Percentiles rank a stretch among this genome's conserved stretches.
Conservation (phyloP, 2,888 invertebrate genomes). For the Leptura quadrifasciata region DNA sequence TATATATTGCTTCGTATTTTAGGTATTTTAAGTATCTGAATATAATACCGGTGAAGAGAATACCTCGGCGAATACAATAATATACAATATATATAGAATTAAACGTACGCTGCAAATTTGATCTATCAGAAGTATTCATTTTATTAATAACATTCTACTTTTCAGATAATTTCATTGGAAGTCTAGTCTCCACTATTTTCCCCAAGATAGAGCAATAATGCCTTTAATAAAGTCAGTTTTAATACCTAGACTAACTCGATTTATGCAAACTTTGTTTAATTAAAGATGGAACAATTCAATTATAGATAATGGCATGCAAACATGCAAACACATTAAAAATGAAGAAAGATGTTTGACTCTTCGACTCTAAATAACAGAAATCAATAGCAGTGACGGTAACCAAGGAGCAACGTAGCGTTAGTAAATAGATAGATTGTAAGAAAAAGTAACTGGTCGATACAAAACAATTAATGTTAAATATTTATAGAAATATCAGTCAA, state of each 20-base stretch:
- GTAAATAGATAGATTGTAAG: neutral
- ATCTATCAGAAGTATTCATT: no score
- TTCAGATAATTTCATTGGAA: no score
- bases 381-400: neutral
- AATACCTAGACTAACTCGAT: neutral
- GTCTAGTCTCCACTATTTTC: no score
- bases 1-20: no score
- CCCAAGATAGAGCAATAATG: neutral
- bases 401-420: neutral
- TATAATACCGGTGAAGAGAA: no score
- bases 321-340: neutral
- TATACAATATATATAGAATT: no score
- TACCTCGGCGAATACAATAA: no score
- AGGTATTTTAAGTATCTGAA: no score
- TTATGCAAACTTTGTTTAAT: conserved; percentile 7
- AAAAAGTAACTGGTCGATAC: neutral
- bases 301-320: neutral
- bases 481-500: neutral
- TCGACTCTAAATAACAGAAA: neutral
- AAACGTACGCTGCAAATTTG: no score
- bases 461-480: neutral
- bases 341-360: neutral
- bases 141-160: no score
- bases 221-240: neutral
- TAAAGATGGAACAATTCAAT: conserved; percentile 4